Conservation (phyloP, 2,113 vertebrate genomes). For the Porphyrio hochstetteri region DNA sequence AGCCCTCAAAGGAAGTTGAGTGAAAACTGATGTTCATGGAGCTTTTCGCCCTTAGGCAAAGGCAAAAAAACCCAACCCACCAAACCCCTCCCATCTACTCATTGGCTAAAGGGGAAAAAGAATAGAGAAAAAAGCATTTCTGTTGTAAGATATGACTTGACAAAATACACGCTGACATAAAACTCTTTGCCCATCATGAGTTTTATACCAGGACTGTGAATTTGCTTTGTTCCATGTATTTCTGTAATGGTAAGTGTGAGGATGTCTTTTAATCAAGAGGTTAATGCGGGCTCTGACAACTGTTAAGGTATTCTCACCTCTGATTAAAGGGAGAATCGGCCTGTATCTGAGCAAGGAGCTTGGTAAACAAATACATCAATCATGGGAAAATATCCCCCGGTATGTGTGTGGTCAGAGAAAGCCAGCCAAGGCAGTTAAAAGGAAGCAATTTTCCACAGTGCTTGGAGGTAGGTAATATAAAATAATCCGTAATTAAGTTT, state of each 20-base stretch:
- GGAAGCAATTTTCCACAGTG: conserved; percentile 67
- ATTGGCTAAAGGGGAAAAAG: background rate
- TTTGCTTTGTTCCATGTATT: background rate
- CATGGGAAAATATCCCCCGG: conserved; percentile 40
- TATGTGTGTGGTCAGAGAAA: conserved; percentile 37
- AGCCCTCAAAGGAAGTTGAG: background rate
- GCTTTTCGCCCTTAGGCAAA: conserved; percentile 31
- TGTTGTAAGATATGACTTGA: background rate
- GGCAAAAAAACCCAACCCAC: background rate
- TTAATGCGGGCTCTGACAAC: conserved; percentile 51
- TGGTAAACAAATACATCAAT: conserved; percentile 64
- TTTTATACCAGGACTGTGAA: background rate
- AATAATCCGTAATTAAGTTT: conserved; percentile 69
- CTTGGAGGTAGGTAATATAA: conserved; percentile 68
- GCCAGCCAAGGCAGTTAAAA: conserved; percentile 64
- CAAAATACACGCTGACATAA: background rate
- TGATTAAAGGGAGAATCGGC: conserved; percentile 61
- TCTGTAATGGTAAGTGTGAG: background rate
- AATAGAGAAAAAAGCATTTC: background rate
- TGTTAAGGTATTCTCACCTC: conserved; percentile 62
- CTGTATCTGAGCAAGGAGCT: conserved; percentile 40
- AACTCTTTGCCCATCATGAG: background rate
- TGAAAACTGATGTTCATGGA: conserved; percentile 24
- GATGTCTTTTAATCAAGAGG: conserved; percentile 60
- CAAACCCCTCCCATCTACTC: background rate